Evolutionary conservation across 2,797 vertebrate genomes (phyloP).

Genomic region (Apogon talboti): DNA sequence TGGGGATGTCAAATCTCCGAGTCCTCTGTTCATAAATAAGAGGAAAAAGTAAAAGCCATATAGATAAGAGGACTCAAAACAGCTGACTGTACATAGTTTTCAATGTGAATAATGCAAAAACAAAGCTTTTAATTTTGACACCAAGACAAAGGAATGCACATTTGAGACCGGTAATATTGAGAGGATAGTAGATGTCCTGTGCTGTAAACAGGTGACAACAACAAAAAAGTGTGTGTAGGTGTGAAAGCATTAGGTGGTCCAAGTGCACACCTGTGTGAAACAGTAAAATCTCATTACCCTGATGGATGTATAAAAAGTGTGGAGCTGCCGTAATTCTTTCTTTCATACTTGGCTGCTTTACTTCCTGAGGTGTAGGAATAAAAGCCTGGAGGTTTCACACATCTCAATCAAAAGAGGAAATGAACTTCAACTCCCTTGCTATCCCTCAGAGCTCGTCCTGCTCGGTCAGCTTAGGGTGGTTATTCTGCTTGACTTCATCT

Average conservation of each 20-base stretch:
- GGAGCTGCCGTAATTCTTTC: conserved; percentile 3
- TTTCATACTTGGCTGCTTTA: conserved; percentile 13
- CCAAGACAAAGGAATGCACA: too few species aligned
- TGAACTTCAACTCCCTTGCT: conserved; percentile 21
- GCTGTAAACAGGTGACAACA: background rate
- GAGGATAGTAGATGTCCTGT: background rate
- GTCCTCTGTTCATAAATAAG: conserved; percentile 1
- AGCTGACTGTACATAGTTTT: too few species aligned
- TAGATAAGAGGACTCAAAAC: too few species aligned
- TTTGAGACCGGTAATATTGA: too few species aligned
- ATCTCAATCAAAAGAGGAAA: conserved; percentile 26
- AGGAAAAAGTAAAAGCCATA: background rate
- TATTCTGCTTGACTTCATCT: conserved; percentile 46
- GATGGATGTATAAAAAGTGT: conserved; percentile 16
- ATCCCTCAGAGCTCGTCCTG: conserved; percentile 1
- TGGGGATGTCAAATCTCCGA: background rate
- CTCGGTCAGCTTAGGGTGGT: conserved; percentile 22
- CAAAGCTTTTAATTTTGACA: too few species aligned
- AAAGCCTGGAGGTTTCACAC: conserved; percentile 18
- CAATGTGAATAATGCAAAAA: too few species aligned
- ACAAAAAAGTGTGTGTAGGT: conserved; percentile 1
- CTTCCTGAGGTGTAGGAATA: conserved; percentile 6
- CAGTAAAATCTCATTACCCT: conserved; percentile 12
- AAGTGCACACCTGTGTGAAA: conserved; percentile 9
- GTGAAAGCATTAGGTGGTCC: background rate